Evolutionary conservation across 2,113 vertebrate genomes (phyloP), one percentile per base, ranked within the genome.

Genomic region (Rhinolophus sinicus): DNA sequence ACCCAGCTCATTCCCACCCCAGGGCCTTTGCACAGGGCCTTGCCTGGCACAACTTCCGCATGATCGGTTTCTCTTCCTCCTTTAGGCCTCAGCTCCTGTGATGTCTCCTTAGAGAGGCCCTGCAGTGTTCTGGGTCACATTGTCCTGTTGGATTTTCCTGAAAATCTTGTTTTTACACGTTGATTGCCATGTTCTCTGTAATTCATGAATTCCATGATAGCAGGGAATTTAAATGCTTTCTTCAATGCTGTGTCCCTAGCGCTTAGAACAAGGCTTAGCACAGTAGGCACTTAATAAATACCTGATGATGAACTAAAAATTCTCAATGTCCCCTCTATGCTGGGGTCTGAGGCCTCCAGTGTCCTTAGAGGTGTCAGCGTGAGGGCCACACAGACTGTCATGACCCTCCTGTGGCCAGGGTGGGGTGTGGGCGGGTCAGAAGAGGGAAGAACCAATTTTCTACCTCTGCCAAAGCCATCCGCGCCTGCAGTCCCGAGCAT

Each of bases 231-330:
- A 1, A 67, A 35, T 30, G 16, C 87, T 70, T 88, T 38, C 28
- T 83, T 77, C 83, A 62, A 33, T 44, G 28, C 8, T 58, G 10
- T 52, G n/a, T n/a, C n/a, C 40, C 26, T 21, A 78, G 24, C 18
- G 13, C 62, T 70, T 54, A 76, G n/a, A 91, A 62, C 40, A 72
- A 35, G 3, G 13, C 50, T 14, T 58, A 54, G 0, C 30, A 52
- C 58, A 87, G 50, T 60, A 54, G 40, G 2, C 11, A 1, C 40
- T 87, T 50, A 38, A 4, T 69, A 93, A 90, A 40, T 81, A 75
- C 73, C 30, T 52, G 67, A 67, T 81, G 65, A 28, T 60, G 67
- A 82, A 28, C n/a, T 96, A 70, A 58, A 90, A 67, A 81, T 96
- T 73, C 75, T 16, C 44, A 10, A 6, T 18, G 54, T 35, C 30